phyloP scores from a whole-genome alignment of 2,888 invertebrate species.

The Brachycybe producta region DNA sequence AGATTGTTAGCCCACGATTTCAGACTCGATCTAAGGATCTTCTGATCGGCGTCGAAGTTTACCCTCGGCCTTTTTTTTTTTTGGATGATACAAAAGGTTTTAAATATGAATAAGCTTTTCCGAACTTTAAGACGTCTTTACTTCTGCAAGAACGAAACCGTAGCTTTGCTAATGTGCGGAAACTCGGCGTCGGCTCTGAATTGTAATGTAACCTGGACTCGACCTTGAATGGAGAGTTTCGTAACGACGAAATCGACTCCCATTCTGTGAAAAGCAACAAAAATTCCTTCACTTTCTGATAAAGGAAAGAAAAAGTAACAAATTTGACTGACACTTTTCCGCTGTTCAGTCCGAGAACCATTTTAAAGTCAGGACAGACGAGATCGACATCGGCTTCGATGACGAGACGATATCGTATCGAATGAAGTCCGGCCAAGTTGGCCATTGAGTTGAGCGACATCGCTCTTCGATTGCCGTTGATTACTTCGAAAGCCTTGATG shows the following conservation, averaged over 20 bases:
- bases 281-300: too few relatives aligned
- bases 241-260: constrained; percentile 41
- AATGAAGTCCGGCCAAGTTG: constrained; percentile 4
- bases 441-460: constrained; percentile 30
- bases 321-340: constrained; percentile 25
- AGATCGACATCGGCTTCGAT: constrained; percentile 39
- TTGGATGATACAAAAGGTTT: too few relatives aligned
- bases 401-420: constrained; percentile 33
- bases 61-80: too few relatives aligned
- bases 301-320: background rate
- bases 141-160: constrained; percentile 40
- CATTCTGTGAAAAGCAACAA: constrained; percentile 41
- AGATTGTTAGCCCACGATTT: constrained; percentile 44
- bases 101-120: background rate
- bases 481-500: constrained; percentile 34
- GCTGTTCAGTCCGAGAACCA: constrained; percentile 40
- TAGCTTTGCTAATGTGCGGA: constrained; percentile 40
- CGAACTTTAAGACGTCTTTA: background rate
- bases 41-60: too few relatives aligned
- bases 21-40: too few relatives aligned
- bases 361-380: constrained; percentile 41
- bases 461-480: constrained; percentile 28
- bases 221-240: constrained; percentile 39
- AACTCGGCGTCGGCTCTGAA: constrained; percentile 40
- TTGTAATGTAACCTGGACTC: constrained; percentile 37